Evolutionary conservation across 1,140 invertebrate genomes (phyloP).

Genomic region (Eurosta solidaginis): DNA sequence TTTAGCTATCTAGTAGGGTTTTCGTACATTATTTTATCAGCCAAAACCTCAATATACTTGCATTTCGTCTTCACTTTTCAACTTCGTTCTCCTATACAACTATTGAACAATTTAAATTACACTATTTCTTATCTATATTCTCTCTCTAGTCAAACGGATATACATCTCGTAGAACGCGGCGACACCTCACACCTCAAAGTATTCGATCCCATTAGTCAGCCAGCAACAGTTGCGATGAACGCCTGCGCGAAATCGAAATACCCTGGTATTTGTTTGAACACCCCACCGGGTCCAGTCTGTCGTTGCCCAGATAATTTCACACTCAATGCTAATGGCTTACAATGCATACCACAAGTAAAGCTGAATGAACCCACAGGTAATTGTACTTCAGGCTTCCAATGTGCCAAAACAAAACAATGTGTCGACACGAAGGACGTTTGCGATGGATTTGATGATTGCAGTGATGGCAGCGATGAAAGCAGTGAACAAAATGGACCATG

Average conservation of each 20-base stretch:
- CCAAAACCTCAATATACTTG: too few relatives aligned
- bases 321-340: slow-evolving; percentile 51
- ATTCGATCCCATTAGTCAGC: slow-evolving; percentile 38
- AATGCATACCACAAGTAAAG: slow-evolving; percentile 48
- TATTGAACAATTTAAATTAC: background rate
- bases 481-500: slow-evolving; percentile 60
- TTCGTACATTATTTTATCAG: too few relatives aligned
- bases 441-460: slow-evolving; percentile 83
- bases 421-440: slow-evolving; percentile 68
- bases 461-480: slow-evolving; percentile 81
- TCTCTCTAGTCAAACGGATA: background rate
- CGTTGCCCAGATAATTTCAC: slow-evolving; percentile 52
- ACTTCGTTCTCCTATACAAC: background rate
- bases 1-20: too few relatives aligned
- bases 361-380: slow-evolving; percentile 35
- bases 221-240: slow-evolving; percentile 38
- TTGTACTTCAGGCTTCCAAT: slow-evolving; percentile 45
- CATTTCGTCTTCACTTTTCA: too few relatives aligned
- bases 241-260: slow-evolving; percentile 50
- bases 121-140: background rate
- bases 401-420: slow-evolving; percentile 56
- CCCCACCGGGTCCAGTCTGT: slow-evolving; percentile 54
- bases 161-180: slow-evolving; percentile 38
- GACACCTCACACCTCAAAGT: slow-evolving; percentile 45
- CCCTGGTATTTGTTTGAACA: slow-evolving; percentile 54